Evolutionary conservation across 1,140 invertebrate genomes (phyloP), one percentile per base, ranked within the genome.

Genomic region (Heliconius nattereri): DNA sequence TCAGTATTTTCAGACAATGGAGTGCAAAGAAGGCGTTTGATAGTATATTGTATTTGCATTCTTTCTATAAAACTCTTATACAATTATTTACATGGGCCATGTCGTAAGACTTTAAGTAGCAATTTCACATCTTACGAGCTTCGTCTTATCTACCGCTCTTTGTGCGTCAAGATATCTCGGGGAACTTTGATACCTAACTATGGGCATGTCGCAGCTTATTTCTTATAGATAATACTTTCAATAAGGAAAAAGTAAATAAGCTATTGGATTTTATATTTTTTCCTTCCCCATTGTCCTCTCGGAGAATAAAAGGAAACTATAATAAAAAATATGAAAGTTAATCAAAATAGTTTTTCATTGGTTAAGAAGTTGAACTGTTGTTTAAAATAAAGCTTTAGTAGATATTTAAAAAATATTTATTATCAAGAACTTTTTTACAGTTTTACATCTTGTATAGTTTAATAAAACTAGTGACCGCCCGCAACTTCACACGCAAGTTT

Each of bases 91-190:
- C 84, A 84, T 85, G 81, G 79, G 75, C 74, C 80, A 76, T 71
- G 85, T 87, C 88, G 87, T 90, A 88, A 90, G 91, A 90, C 45
- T 89, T 91, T 89, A 90, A 92, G 83, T 86, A 84, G 85, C 85
- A 81, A 87, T 90, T 88, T 89, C 81, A 75, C 78, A 81, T 85
- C 79, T 85, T 84, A 85, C 80, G 80, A 85, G 71, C 76, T 57
- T 76, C 75, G 76, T 76, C 83, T 91, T 89, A 91, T 91, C 86
- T 86, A 80, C 78, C 81, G 79, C 83, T 83, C 87, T 91, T 89
- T 89, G 85, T 90, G 86, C 86, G 86, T 88, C 89, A 86, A 87
- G 80, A 85, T 85, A 81, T 85, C 80, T 78, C 49, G 60, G 78
- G 71, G 60, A 72, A 78, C 73, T 78, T 78, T 66, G 76, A 76